Conservation (phyloP, 64 coral and sea anemone species). For the Pocillopora damicornis region DNA sequence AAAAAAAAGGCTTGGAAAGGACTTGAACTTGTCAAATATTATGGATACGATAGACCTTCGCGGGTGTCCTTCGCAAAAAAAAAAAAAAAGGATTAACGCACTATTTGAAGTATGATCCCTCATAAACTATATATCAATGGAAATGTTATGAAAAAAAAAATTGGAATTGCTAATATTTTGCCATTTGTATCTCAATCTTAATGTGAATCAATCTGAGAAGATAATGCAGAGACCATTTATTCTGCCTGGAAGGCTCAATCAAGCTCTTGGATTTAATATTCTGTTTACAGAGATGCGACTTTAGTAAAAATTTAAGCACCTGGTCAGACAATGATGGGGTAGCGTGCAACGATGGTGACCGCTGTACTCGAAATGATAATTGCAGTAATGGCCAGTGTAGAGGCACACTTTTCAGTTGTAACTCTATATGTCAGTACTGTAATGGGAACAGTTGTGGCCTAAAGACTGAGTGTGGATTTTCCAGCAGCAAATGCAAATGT, state of each 20-base stretch:
- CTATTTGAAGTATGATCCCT: no score
- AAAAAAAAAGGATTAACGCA: no score
- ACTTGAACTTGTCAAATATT: no score
- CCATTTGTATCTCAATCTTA: no score
- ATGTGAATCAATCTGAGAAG: no score
- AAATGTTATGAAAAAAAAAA: no score
- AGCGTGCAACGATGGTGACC: slow-evolving; percentile 59
- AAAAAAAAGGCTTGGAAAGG: no score
- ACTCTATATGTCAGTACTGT: slow-evolving; percentile 72
- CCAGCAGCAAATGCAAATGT: slow-evolving; percentile 67
- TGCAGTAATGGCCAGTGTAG: slow-evolving; percentile 63
- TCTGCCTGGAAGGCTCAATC: background rate
- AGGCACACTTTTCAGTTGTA: slow-evolving; percentile 67
- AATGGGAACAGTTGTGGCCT: slow-evolving; percentile 70
- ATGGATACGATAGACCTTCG: no score
- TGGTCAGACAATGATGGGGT: slow-evolving; percentile 57
- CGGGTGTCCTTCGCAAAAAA: no score
- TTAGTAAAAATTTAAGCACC: slow-evolving; percentile 2
- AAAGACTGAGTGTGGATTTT: slow-evolving; percentile 70
- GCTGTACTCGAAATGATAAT: slow-evolving; percentile 67
- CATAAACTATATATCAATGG: no score
- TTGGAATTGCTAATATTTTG: no score
- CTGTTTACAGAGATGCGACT: slow-evolving; percentile 53
- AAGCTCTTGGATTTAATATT: background rate
- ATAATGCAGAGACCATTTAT: background rate